Conservation (phyloP, 2,113 vertebrate species). For the Sylvilagus bachmani region DNA sequence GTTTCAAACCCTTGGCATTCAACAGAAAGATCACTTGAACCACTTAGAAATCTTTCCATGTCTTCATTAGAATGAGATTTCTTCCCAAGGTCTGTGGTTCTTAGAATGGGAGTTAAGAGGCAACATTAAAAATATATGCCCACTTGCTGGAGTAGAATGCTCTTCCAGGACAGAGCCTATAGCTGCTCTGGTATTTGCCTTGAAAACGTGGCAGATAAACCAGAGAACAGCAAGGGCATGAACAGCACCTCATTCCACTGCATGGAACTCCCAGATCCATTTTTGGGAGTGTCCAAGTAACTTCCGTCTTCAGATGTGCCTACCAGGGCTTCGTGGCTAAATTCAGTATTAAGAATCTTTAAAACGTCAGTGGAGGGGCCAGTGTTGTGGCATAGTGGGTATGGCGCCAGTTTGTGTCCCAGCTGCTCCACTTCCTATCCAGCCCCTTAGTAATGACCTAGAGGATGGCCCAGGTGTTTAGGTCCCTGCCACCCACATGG, state of each 20-base stretch:
- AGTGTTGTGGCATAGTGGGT: too few species aligned
- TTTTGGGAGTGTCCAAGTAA: neutral
- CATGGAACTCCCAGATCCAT: neutral
- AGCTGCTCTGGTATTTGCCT: neutral
- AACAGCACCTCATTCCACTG: neutral
- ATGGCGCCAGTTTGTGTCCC: too few species aligned
- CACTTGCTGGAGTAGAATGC: neutral
- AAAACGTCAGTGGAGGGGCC: too few species aligned
- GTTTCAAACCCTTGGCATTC: neutral
- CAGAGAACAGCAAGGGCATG: neutral
- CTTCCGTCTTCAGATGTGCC: neutral
- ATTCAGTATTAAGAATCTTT: neutral
- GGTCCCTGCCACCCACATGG: too few species aligned
- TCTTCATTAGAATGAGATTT: constrained; percentile 29
- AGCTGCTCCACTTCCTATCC: too few species aligned
- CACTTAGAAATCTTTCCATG: neutral
- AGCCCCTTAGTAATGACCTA: too few species aligned
- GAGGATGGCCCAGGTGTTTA: too few species aligned
- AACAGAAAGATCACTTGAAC: neutral
- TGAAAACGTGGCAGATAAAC: neutral
- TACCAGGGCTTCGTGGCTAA: neutral
- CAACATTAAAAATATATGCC: neutral
- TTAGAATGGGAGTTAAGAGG: neutral
- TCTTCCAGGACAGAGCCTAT: neutral
- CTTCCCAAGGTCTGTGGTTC: neutral